Percentiles rank a stretch among this genome's conserved stretches.
Evolutionary conservation across 1,140 invertebrate species (phyloP).

Genomic region (Diorhabda elongata): DNA sequence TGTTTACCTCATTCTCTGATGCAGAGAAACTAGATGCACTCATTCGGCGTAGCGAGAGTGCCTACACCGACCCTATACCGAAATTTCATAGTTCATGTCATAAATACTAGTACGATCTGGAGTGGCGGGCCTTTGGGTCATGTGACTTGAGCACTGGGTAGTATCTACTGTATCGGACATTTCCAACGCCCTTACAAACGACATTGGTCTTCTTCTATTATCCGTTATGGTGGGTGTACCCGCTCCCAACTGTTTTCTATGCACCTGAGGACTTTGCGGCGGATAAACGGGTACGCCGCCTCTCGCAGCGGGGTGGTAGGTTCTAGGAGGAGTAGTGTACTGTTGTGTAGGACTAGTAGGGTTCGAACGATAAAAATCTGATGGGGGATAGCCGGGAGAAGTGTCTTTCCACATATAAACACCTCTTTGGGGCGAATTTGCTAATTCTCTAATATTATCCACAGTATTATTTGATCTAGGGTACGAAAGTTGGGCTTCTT

Average conservation of each 20-base stretch:
- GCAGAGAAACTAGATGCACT: constrained; percentile 44
- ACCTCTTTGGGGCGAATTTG: constrained; percentile 76
- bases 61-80: constrained; percentile 62
- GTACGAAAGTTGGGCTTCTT: constrained; percentile 54
- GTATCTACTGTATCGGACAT: constrained; percentile 81
- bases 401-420: constrained; percentile 82
- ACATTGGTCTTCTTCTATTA: constrained; percentile 71
- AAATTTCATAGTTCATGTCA: constrained; percentile 95
- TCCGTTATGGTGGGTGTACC: constrained; percentile 40
- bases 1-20: constrained; percentile 43
- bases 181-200: constrained; percentile 89
- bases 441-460: constrained; percentile 69
- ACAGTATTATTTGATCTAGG: constrained; percentile 59
- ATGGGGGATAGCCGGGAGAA: constrained; percentile 49
- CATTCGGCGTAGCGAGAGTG: constrained; percentile 45
- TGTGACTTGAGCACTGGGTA: constrained; percentile 34
- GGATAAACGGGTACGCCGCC: constrained; percentile 67
- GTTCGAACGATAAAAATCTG: constrained; percentile 56
- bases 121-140: constrained; percentile 54
- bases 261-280: constrained; percentile 63
- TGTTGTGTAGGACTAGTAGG: constrained; percentile 73
- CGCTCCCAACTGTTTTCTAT: constrained; percentile 44
- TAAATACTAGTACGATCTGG: constrained; percentile 84
- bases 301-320: constrained; percentile 59
- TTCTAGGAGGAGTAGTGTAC: constrained; percentile 38